A percentile compares a stretch with the other conserved stretches of the same genome.
These are phyloP conservation scores for Lypha dubia DNA, from an alignment of 2,888 invertebrate species.

Conservation along the genomic window DNA sequence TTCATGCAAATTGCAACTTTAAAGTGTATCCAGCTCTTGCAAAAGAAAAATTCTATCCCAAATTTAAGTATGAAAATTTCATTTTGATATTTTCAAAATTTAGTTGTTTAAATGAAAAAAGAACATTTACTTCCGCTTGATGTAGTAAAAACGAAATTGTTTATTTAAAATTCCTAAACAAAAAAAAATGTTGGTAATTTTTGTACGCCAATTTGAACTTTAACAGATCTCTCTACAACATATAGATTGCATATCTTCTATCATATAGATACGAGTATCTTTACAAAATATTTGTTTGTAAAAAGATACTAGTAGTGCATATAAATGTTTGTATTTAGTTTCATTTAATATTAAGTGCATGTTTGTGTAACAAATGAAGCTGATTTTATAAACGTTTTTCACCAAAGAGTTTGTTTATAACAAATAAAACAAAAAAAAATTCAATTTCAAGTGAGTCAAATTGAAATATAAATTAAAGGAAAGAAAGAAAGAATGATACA, in stretches of 20 bases:
- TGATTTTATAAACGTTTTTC: slow-evolving; percentile 47
- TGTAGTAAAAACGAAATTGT: slow-evolving; percentile 32
- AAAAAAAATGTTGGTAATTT: slow-evolving; percentile 20
- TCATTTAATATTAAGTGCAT: background rate
- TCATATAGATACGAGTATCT: slow-evolving; percentile 15
- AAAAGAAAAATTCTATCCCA: no score
- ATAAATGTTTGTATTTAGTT: background rate
- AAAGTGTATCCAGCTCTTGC: no score
- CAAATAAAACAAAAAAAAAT: slow-evolving; percentile 18
- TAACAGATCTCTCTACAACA: no score
- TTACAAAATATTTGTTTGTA: background rate
- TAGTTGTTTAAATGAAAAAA: slow-evolving; percentile 7
- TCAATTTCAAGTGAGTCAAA: slow-evolving; percentile 45
- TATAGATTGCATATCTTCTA: background rate
- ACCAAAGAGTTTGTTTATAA: slow-evolving; percentile 28
- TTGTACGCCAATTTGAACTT: slow-evolving; percentile 50
- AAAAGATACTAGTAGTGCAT: background rate
- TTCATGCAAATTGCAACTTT: no score
- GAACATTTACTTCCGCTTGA: slow-evolving; percentile 34
- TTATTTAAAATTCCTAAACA: slow-evolving; percentile 17
- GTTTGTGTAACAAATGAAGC: slow-evolving; percentile 20
- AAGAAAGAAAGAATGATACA: background rate
- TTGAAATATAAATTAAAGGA: no score
- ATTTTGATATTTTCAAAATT: background rate
- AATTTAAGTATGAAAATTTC: background rate